phyloP scores from a whole-genome alignment of 2,888 invertebrate species.

The Lasius platythorax region DNA sequence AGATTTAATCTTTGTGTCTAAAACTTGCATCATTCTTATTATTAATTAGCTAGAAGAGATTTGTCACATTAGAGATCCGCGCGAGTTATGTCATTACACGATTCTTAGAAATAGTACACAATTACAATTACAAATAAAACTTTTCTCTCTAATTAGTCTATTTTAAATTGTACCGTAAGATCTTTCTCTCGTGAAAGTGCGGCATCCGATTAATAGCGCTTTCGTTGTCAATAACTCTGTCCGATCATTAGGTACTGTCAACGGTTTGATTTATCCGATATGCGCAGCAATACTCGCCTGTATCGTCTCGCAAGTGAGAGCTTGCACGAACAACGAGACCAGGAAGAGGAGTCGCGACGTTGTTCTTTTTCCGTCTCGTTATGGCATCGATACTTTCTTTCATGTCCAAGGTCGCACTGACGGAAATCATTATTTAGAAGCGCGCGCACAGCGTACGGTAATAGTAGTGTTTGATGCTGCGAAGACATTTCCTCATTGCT shows the following conservation, averaged over 20 bases:
- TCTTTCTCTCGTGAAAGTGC: neutral
- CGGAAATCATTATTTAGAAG: conserved; percentile 75
- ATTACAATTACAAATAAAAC: conserved; percentile 23
- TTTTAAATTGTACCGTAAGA: neutral
- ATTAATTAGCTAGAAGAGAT: neutral
- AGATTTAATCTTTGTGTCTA: neutral
- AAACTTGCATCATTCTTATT: neutral
- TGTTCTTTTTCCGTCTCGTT: conserved; percentile 49
- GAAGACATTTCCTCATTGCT: conserved; percentile 79
- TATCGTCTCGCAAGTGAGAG: conserved; percentile 15
- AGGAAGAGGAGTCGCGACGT: conserved; percentile 38
- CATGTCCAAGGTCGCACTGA: conserved; percentile 66
- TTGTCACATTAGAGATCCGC: neutral
- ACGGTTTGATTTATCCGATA: conserved; percentile 38
- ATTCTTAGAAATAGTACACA: neutral
- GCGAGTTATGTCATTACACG: neutral
- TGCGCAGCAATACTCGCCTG: neutral
- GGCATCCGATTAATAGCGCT: neutral
- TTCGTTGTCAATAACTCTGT: conserved; percentile 23
- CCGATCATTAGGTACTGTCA: conserved; percentile 11
- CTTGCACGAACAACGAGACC: conserved; percentile 6
- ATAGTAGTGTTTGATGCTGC: conserved; percentile 58
- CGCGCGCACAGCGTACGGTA: conserved; percentile 50
- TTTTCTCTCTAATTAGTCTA: neutral
- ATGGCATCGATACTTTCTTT: conserved; percentile 60